These are phyloP conservation scores for Cariama cristata DNA, from an alignment of 2,113 vertebrate genomes.

Conservation along the genomic window DNA sequence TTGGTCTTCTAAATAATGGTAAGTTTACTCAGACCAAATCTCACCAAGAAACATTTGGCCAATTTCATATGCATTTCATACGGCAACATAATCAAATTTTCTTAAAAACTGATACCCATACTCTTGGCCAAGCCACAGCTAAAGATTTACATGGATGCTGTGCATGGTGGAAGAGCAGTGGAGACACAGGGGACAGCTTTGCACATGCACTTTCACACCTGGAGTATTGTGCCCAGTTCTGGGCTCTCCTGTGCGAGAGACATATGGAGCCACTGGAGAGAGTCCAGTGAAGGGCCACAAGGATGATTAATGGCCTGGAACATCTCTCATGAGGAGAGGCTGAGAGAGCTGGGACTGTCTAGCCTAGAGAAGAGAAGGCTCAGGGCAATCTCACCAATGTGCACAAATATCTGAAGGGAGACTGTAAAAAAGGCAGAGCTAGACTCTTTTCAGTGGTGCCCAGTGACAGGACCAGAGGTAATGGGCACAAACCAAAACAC, in stretches of 20 bases:
- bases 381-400: neutral
- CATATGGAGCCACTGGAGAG: neutral
- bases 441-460: neutral
- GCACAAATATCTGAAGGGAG: neutral
- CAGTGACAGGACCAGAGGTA: neutral
- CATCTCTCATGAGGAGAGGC: neutral
- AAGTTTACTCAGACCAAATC: neutral
- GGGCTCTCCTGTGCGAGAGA: neutral
- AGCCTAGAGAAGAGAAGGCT: neutral
- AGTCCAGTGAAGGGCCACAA: neutral
- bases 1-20: neutral
- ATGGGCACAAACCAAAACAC: neutral
- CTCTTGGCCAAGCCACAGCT: neutral
- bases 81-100: neutral
- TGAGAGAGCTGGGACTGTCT: neutral
- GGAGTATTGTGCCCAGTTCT: neutral
- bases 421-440: neutral
- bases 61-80: neutral
- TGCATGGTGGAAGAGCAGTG: neutral
- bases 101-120: neutral
- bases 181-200: neutral
- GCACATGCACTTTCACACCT: neutral
- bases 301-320: neutral
- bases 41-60: neutral
- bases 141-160: neutral